These are phyloP conservation scores for Aradophagus sp. DNA, from an alignment of 1,140 invertebrate genomes.

Conservation along the genomic window DNA sequence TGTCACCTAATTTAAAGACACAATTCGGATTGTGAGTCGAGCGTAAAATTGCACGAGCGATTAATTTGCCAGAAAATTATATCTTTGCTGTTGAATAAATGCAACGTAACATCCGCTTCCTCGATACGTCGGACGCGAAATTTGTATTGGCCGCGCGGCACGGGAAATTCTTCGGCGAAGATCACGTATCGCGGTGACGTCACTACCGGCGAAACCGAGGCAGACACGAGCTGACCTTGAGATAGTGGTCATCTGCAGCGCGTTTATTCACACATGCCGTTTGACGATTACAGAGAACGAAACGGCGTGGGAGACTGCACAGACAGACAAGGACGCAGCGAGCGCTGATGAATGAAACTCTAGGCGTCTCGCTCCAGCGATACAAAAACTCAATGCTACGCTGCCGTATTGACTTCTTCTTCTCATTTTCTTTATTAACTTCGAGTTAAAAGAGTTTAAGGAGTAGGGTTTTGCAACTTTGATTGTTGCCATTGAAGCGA, in stretches of 20 bases:
- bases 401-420: constrained; percentile 3
- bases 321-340: constrained; percentile 29
- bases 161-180: constrained; percentile 36
- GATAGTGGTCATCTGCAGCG: constrained; percentile 52
- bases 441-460: too few species aligned
- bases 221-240: constrained; percentile 50
- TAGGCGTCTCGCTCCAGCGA: constrained; percentile 13
- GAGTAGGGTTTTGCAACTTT: too few species aligned
- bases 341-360: constrained; percentile 43
- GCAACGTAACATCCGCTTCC: constrained; percentile 48
- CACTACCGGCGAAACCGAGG: constrained; percentile 41
- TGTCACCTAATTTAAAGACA: constrained; percentile 23
- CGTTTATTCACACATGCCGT: constrained; percentile 46
- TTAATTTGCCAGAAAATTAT: constrained; percentile 30
- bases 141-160: constrained; percentile 28
- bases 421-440: constrained; percentile 2
- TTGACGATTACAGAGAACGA: constrained; percentile 45
- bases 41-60: constrained; percentile 16
- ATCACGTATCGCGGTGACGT: constrained; percentile 41
- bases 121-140: constrained; percentile 28
- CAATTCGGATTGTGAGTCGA: constrained; percentile 18
- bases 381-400: constrained; percentile 15
- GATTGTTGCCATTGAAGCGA: too few species aligned
- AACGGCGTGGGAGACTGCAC: constrained; percentile 41
- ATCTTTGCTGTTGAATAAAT: constrained; percentile 36